These are phyloP conservation scores for Gastrophryne carolinensis DNA, from an alignment of 2,797 vertebrate species.

Conservation along the genomic window DNA sequence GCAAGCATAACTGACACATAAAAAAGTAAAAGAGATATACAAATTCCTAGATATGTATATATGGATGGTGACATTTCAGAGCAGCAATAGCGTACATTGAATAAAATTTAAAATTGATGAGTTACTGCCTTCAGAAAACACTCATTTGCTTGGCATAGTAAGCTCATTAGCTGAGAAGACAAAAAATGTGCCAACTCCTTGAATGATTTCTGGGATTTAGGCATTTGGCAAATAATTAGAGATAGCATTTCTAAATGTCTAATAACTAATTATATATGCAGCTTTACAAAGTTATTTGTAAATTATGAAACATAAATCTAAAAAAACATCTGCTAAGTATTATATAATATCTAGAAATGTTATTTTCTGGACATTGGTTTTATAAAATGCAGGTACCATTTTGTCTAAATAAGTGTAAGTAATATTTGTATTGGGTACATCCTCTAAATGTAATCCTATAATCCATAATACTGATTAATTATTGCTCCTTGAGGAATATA, in stretches of 20 bases:
- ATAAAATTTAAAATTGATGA: conserved; percentile 19
- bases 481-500: background rate
- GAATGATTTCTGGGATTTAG: conserved; percentile 38
- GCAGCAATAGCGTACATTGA: conserved; percentile 2
- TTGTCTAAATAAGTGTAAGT: no score
- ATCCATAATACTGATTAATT: background rate
- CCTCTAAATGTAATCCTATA: background rate
- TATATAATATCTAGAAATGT: background rate
- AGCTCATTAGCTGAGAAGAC: conserved; percentile 33
- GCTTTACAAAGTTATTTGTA: conserved; percentile 34
- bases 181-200: conserved; percentile 26
- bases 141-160: conserved; percentile 23
- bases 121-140: conserved; percentile 8
- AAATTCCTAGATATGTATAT: background rate
- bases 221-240: conserved; percentile 30
- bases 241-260: conserved; percentile 33
- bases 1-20: background rate
- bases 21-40: background rate
- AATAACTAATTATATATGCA: conserved; percentile 3
- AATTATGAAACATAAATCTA: conserved; percentile 13
- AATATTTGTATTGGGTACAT: no score
- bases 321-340: background rate
- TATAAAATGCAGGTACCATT: no score
- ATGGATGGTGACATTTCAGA: background rate
- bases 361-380: no score